Conservation (phyloP, 2,113 vertebrate genomes). For the Saccopteryx bilineata region DNA sequence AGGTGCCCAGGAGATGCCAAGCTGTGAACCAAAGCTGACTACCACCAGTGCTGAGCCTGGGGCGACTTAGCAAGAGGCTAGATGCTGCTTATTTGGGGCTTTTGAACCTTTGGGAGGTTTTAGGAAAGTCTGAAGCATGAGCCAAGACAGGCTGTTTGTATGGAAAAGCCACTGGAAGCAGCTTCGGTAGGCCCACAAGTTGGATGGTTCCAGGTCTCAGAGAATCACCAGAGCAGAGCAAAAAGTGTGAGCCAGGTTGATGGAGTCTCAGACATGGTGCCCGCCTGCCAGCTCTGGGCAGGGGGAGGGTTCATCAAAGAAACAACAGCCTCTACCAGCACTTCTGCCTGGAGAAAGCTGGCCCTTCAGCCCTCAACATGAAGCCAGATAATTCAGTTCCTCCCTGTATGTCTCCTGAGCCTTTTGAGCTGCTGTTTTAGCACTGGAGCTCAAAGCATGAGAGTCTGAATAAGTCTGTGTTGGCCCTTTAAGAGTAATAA, state of each 20-base stretch:
- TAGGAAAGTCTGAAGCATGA: background rate
- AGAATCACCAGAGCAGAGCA: background rate
- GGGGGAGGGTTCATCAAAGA: background rate
- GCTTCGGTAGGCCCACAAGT: background rate
- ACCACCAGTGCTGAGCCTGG: background rate
- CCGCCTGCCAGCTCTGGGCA: background rate
- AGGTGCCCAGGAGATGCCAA: background rate
- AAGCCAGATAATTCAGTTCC: background rate
- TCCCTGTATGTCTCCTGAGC: background rate
- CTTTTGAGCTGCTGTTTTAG: background rate
- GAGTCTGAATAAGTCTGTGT: background rate
- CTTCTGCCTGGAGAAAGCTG: background rate
- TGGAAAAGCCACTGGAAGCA: background rate
- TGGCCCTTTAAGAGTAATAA: background rate
- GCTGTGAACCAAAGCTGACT: background rate
- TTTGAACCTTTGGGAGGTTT: background rate
- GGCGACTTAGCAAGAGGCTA: background rate
- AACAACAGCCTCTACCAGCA: background rate
- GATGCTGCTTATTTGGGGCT: background rate
- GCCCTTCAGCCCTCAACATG: background rate
- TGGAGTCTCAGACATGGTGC: background rate
- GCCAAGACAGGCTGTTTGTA: background rate
- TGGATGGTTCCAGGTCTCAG: background rate
- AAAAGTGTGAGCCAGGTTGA: background rate
- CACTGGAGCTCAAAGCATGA: background rate